phyloP scores from a whole-genome alignment of 2,113 vertebrate genomes.

The Scomber colias region DNA sequence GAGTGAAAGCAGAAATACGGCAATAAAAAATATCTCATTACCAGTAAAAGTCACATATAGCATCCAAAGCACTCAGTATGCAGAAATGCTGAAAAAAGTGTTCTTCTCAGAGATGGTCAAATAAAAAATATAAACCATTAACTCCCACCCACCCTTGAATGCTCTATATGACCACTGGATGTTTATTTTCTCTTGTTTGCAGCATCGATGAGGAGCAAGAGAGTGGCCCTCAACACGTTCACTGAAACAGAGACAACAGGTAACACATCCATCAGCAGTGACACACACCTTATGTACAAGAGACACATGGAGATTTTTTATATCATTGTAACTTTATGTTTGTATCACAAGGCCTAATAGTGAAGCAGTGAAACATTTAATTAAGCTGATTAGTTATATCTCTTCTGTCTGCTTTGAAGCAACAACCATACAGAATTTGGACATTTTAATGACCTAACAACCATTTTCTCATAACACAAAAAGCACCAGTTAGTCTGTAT shows the following conservation, averaged over 20 bases:
- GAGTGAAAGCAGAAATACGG: no score
- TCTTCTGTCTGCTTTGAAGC: background rate
- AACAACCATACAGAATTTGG: background rate
- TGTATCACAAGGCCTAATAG: background rate
- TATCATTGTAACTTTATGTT: background rate
- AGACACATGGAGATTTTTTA: background rate
- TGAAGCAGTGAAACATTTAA: background rate
- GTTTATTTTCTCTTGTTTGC: slow-evolving; percentile 41
- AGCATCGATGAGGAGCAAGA: slow-evolving; percentile 74
- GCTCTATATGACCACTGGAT: background rate
- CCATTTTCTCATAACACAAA: no score
- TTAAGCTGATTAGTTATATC: background rate
- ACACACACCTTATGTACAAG: background rate
- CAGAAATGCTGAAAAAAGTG: no score
- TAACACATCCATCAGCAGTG: slow-evolving; percentile 37
- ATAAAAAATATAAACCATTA: no score
- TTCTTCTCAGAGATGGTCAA: no score
- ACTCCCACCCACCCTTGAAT: no score
- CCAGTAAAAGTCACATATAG: no score
- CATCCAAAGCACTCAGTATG: no score
- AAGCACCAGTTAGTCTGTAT: background rate
- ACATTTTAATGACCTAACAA: no score
- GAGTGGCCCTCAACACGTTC: slow-evolving; percentile 71
- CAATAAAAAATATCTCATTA: no score
- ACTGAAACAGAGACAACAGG: slow-evolving; percentile 76